phyloP scores from a whole-genome alignment of 2,797 vertebrate species.

The Xenopus petersii region DNA sequence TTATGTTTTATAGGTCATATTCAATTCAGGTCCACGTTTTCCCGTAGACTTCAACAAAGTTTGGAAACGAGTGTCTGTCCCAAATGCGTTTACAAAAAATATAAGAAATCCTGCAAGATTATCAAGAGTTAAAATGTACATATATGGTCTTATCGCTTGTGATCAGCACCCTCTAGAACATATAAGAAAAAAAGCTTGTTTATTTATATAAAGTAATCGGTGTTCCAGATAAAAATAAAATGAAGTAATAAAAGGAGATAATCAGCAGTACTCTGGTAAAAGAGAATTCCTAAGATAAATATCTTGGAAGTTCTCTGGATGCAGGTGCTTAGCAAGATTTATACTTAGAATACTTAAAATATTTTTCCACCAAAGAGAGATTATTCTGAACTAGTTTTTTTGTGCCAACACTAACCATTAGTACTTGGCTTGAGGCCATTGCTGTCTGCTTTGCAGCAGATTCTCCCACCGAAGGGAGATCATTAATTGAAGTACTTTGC shows the following conservation, averaged over 20 bases:
- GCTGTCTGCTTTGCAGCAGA: constrained; percentile 63
- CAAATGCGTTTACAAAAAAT: no score
- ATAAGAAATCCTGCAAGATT: not conserved
- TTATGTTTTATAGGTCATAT: no score
- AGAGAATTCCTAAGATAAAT: constrained; percentile 64
- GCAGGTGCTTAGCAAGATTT: constrained; percentile 74
- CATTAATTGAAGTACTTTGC: constrained; percentile 66
- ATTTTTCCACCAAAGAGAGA: constrained; percentile 69
- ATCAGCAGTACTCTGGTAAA: constrained; percentile 59
- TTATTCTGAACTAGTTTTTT: constrained; percentile 67
- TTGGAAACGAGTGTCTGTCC: no score
- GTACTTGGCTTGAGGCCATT: constrained; percentile 65
- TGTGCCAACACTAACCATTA: constrained; percentile 76
- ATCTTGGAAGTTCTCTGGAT: constrained; percentile 65
- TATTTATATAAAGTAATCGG: not conserved
- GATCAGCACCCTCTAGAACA: not conserved
- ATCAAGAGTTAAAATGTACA: not conserved
- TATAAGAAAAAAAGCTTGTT: not conserved
- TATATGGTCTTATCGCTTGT: not conserved
- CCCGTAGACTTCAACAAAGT: no score
- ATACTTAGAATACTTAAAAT: constrained; percentile 69
- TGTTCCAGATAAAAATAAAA: constrained; percentile 19
- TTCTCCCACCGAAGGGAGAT: constrained; percentile 71
- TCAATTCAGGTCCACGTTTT: no score
- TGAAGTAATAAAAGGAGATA: constrained; percentile 49